Base-by-base conservation (phyloP, 2,888 invertebrate genomes). In the Ophion ventricosus region DNA sequence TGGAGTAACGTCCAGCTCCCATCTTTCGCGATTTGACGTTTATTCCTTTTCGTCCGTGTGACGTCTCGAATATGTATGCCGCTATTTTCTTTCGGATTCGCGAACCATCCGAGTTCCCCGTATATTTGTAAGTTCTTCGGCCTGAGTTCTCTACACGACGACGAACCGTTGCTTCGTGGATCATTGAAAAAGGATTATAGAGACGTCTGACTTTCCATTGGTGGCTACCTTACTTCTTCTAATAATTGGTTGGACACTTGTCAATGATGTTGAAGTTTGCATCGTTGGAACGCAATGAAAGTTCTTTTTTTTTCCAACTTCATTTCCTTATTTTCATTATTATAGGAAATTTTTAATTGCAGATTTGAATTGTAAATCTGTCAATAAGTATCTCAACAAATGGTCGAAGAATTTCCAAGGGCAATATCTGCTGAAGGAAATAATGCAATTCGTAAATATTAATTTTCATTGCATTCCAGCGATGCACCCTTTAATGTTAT, bases 71-170 rank as follows among this genome's bases (percentile, higher is more conserved):
- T 17, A 75, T 84, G 54, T 78, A 57, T 7, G 70, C 74, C 5
- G 74, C 70, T 74, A 61, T 14, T 61, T 74, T 81, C 7, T 78
- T 84, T 17, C 49, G 74, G 8, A 81, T 66, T 20, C 75, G 69
- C 25, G 78, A 81, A 70, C 59, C 78, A 54, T 84, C 75, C 64
- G 81, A 74, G 49, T 69, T 64, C 14, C 64, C 70, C 23, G 69
- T 70, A 74, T 74, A 84, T 64, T 84, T 84, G 78, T 69, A 25
- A 73, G 70, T 35, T 49, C 64, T 75, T 54, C 49, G 69, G 4
- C 20, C 35, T 17, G 75, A 81, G 63, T 84, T 84, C 70, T 84
- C 78, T 1, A 35, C 81, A 66, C 78, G 84, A 11, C 81, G 81
- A 72, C 84, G 78, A 64, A 49, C 78, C 49, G 79, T 35, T 73